Evolutionary conservation across 1,140 invertebrate species (phyloP), one percentile per base, ranked within the genome.

Genomic region (Aethina tumida): DNA sequence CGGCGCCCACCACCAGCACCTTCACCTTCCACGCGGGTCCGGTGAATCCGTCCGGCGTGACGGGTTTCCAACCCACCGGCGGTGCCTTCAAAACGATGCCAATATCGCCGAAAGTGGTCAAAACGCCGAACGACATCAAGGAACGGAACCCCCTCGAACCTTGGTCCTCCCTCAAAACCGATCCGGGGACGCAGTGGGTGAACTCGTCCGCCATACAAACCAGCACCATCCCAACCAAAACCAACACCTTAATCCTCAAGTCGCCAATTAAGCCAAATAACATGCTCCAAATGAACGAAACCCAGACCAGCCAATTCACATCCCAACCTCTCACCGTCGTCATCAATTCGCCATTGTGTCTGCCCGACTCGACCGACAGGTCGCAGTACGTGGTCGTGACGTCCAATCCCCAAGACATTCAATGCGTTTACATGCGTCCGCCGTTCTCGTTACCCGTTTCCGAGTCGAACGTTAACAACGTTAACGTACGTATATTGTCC

Each of bases 1-100:
- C 67, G 34, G 50, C 56, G 28, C 14, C 50, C 18, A 53, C 46
- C 15, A 29, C 64, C 49, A 53, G 49, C 55, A 60, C 65, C 34
- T 50, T 67, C 25, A 70, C 68, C 36, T 79, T 75, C 54, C 74
- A 74, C 46, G 79, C 78, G 53, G 77, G 75, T 53, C 77, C 78
- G 28, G 73, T 80, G 17, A 86, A 84, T 67, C 84, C 83, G 22
- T 77, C 73, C 26, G 83, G 83, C 28, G 73, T 84, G 37, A 78
- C 79, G 47, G 80, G 79, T 49, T 90, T 90, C 64, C 85, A 90
- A 64, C 84, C 85, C 5, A 87, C 82, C 35, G 84, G 85, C 26
- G 83, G 84, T 15, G 86, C 86, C 26, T 91, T 91, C 54, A 87
- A 88, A 63, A 84, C 83, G 6, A 87, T 87, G 69, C 84, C 85